A percentile compares a stretch with the other conserved stretches of the same genome.
phyloP scores from a whole-genome alignment of 2,113 vertebrate genomes.

The Ctenodactylus gundi region DNA sequence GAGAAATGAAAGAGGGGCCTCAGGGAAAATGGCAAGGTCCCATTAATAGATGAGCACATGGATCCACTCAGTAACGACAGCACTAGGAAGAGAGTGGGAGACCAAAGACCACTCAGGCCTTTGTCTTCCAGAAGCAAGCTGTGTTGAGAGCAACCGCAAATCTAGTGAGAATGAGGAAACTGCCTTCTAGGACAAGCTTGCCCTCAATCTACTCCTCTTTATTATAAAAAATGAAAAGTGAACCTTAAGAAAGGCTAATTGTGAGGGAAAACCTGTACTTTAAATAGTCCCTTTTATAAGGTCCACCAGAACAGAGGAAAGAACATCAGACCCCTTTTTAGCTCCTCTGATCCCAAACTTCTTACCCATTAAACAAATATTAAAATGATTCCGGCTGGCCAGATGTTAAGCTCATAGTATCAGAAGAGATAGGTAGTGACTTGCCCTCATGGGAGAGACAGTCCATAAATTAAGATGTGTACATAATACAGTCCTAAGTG shows the following conservation, averaged over 20 bases:
- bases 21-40: neutral
- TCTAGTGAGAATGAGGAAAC: neutral
- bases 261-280: neutral
- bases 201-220: conserved; percentile 64
- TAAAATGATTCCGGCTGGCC: neutral
- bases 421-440: neutral
- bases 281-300: neutral
- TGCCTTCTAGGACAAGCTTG: neutral
- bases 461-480: neutral
- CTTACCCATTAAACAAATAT: neutral
- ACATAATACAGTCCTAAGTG: neutral
- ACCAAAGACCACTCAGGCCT: neutral
- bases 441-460: neutral
- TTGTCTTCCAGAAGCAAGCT: neutral
- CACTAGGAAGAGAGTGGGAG: neutral
- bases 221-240: conserved; percentile 60
- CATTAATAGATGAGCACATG: neutral
- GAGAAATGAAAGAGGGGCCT: neutral
- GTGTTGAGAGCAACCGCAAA: neutral
- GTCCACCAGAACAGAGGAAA: neutral
- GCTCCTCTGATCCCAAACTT: neutral
- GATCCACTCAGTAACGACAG: neutral
- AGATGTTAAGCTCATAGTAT: neutral
- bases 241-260: conserved; percentile 54
- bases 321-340: neutral